A percentile compares a stretch with the other conserved stretches of the same genome.
Evolutionary conservation across 2,888 invertebrate genomes (phyloP).

Genomic region (Thymelicus sylvestris): DNA sequence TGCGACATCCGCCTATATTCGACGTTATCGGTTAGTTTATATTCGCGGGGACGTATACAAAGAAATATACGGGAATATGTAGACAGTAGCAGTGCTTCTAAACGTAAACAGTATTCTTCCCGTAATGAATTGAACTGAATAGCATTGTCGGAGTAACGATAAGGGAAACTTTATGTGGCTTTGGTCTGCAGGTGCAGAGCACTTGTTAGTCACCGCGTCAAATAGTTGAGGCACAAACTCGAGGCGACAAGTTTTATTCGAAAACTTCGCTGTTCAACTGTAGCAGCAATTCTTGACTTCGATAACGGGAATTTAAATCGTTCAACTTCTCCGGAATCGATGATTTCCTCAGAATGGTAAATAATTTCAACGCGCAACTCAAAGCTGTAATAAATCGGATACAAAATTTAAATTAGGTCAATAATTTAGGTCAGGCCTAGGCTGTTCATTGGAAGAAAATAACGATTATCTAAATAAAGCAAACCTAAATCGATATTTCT

Average conservation of each 20-base stretch:
- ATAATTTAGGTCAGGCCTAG: slow-evolving; percentile 8
- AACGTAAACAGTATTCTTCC: no score
- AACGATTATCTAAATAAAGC: not conserved
- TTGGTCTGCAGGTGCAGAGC: slow-evolving; percentile 25
- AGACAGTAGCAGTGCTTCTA: no score
- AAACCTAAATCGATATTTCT: not conserved
- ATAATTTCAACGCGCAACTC: slow-evolving; percentile 5
- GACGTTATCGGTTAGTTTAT: no score
- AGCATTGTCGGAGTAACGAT: slow-evolving; percentile 6
- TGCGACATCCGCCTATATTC: no score
- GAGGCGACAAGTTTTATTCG: slow-evolving; percentile 33
- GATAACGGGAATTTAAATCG: slow-evolving; percentile 35
- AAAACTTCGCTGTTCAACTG: slow-evolving; percentile 23
- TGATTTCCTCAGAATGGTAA: slow-evolving; percentile 12
- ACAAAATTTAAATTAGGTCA: slow-evolving; percentile 8
- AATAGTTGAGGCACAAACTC: slow-evolving; percentile 41
- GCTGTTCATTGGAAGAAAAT: not conserved
- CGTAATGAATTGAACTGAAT: no score
- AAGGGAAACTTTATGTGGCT: slow-evolving; percentile 43
- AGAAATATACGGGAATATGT: no score
- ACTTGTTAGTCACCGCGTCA: slow-evolving; percentile 46
- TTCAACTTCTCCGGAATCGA: slow-evolving; percentile 20
- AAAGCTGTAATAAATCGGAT: slow-evolving; percentile 3
- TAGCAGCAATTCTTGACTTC: slow-evolving; percentile 21
- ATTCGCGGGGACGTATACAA: no score